Evolutionary conservation across 2,113 vertebrate genomes (phyloP), one percentile per base, ranked within the genome.

Genomic region (Crypturellus undulatus): DNA sequence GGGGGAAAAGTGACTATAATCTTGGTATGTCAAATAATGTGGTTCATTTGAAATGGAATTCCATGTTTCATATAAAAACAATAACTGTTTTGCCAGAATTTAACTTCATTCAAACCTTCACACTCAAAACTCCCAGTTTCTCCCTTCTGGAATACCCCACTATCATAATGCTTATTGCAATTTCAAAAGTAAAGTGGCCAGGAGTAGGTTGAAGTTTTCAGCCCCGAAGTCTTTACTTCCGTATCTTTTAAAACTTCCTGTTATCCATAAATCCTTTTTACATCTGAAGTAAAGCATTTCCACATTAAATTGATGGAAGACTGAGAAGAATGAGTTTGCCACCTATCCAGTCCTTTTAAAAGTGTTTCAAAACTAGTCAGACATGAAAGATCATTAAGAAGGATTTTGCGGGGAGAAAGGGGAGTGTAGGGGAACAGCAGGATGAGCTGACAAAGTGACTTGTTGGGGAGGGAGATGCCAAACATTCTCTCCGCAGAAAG

Each of bases 361-460:
- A 79, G 45, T 87, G 42, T 18, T 87, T 95, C 79, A 89, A n/a
- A 96, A 92, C 36, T 69, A 92, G 34, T 72, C 16, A 47, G 47
- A 59, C 73, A 81, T 63, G 71, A 54, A 79, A 95, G 12, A 78
- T 77, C 26, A 63, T 96, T 92, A 96, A 89, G 49, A 47, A 54
- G 59, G 24, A 52, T 42, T 65, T 84, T 26, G 16, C 47, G 26
- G 58, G 26, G 16, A 45, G 73, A 84, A 69, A 47, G 45, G 18
- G 19, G 43, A 45, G 43, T 45, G 43, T 45, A 45, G 43, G 15
- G 45, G 45, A 47, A 40, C 4, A 52, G 19, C 20, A 11, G 64
- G n/a, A 81, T 40, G 30, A 70, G 14, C 18, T 34, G 8, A 87
- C 75, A 12, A 92, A 95, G 84, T 65, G 3, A 28, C 73, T 96